Base-by-base conservation (phyloP, 1,140 invertebrate species). In the Aphaenogaster ashmeadi region DNA sequence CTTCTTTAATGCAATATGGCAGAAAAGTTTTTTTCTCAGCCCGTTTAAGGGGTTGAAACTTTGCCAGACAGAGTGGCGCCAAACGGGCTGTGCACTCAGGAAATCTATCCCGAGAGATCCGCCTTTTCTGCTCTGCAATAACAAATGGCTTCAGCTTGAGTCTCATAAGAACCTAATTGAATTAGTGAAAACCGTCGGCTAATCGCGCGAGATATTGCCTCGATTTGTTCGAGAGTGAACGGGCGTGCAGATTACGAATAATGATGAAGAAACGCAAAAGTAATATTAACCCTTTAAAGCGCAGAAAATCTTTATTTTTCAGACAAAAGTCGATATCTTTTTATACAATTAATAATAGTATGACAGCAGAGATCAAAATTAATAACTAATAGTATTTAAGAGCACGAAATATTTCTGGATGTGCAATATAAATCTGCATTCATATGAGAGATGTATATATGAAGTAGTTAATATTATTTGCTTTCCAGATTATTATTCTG, bases 131-230 rank as follows among this genome's bases (percentile, higher is more conserved):
- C 77, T 67, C 62, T 56, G 44, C 52, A 72, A 74, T 90, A 90
- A 90, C 71, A 90, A 90, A 90, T 90, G 79, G 67, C 66, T 41
- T 38, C 71, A 44, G 78, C 62, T 62, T 52, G 71, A 58, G 27
- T 87, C 89, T 89, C 77, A 87, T 90, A 84, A 87, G 79, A 87
- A 77, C 50, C 74, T 90, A 90, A 90, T 90, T 90, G 88, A 90
- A 90, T 90, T 90, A 60, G 47, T 38, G 52, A 62, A 87, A 79
- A 84, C 67, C 86, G 78, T 58, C 66, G 44, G 66, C 88, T 89
- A 90, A 90, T 90, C 71, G 71, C n/a, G 81, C 54, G 71, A 56
- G 54, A 36, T 56, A 47, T 72, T 74, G 41, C 21, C 27, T 38
- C 44, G 13, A 69, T 67, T 80, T 83, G 67, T 38, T 21, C 33